phyloP scores from a whole-genome alignment of 2,888 invertebrate genomes.

The Agrochola circellaris region DNA sequence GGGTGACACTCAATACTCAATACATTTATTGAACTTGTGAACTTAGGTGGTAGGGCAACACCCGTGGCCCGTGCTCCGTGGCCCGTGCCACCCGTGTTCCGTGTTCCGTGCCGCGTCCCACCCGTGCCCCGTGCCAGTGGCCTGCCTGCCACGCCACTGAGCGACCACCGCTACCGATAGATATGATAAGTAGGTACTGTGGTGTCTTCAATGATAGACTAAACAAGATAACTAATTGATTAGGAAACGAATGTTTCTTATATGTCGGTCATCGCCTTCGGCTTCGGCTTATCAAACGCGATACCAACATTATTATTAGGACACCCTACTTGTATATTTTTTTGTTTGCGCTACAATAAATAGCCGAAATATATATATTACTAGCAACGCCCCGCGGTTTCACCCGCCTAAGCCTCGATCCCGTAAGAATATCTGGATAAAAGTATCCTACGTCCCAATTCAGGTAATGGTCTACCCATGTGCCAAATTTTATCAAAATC shows the following conservation, averaged over 20 bases:
- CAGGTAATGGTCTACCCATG: no score
- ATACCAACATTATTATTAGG: neutral
- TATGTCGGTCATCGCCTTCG: conserved; percentile 32
- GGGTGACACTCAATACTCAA: no score
- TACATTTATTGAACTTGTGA: no score
- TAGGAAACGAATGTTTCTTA: conserved; percentile 36
- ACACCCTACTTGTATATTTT: conserved; percentile 1
- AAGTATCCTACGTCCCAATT: no score
- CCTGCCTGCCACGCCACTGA: no score
- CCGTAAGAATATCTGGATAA: no score
- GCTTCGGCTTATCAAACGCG: conserved; percentile 23
- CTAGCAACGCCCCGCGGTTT: no score
- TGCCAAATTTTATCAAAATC: no score
- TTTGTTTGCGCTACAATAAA: conserved; percentile 12
- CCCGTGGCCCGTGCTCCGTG: neutral
- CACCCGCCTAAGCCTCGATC: no score
- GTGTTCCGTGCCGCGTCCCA: neutral
- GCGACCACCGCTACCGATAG: neutral
- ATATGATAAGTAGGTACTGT: neutral
- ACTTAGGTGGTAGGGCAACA: no score
- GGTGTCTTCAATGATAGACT: conserved; percentile 19
- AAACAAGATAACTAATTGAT: conserved; percentile 40
- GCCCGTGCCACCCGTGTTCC: neutral
- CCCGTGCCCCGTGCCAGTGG: neutral
- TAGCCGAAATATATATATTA: neutral